Evolutionary conservation across 2,797 vertebrate genomes (phyloP).

Genomic region (Pseudopleuronectes americanus): DNA sequence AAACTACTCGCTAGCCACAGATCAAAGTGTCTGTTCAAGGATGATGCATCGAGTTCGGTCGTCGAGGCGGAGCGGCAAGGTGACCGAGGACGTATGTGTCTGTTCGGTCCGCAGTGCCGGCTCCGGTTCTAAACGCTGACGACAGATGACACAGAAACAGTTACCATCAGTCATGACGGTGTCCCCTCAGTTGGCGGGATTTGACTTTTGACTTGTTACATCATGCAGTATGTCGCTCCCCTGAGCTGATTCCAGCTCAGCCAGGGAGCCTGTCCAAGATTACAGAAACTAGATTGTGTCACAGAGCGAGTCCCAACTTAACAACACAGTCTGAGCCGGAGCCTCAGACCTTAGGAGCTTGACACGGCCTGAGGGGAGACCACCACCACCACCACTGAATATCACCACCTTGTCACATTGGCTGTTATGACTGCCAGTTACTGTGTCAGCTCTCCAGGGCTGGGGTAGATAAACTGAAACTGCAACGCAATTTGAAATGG

Average conservation of each 20-base stretch:
- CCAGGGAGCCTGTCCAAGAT: background rate
- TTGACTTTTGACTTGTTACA: slow-evolving; percentile 55
- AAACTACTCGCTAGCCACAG: slow-evolving; percentile 25
- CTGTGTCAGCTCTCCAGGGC: slow-evolving; percentile 45
- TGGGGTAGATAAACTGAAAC: slow-evolving; percentile 34
- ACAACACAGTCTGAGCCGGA: slow-evolving; percentile 12
- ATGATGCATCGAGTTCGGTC: slow-evolving; percentile 16
- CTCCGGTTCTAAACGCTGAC: slow-evolving; percentile 8
- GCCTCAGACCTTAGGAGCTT: background rate
- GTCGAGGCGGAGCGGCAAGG: slow-evolving; percentile 31
- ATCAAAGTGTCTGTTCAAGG: slow-evolving; percentile 35
- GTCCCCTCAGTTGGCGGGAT: slow-evolving; percentile 40
- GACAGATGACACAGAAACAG: slow-evolving; percentile 59
- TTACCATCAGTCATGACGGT: slow-evolving; percentile 44
- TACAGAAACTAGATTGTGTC: slow-evolving; percentile 8
- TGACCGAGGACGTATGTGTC: slow-evolving; percentile 7
- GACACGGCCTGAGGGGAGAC: background rate
- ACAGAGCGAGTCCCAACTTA: slow-evolving; percentile 1
- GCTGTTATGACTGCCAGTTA: slow-evolving; percentile 31
- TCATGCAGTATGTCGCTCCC: slow-evolving; percentile 44
- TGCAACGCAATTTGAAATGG: slow-evolving; percentile 44
- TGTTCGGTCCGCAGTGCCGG: slow-evolving; percentile 24
- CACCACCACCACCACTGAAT: slow-evolving; percentile 20
- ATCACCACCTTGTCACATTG: slow-evolving; percentile 42
- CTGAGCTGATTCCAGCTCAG: slow-evolving; percentile 6